Conservation (phyloP, 2,113 vertebrate genomes). For the Coturnix japonica region DNA sequence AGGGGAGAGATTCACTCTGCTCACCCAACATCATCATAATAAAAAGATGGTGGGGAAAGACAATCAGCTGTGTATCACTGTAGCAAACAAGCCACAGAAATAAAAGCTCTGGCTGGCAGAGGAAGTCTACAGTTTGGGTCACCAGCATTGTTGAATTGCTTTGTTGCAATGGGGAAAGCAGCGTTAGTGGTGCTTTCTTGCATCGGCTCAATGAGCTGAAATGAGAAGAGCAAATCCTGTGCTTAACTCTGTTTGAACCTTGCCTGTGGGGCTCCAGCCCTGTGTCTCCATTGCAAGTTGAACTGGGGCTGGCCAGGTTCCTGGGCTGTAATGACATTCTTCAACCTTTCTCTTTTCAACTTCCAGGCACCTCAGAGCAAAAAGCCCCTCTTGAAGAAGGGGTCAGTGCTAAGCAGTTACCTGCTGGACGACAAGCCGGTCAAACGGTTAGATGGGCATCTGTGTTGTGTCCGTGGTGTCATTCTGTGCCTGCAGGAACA, state of each 20-base stretch:
- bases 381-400: conserved; percentile 79
- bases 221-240: not conserved
- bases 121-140: not conserved
- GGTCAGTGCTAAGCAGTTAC: conserved; percentile 83
- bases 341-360: conserved; percentile 53
- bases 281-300: accelerated
- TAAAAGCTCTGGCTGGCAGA: not conserved
- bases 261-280: not conserved
- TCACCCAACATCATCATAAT: not conserved
- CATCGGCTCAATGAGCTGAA: not conserved
- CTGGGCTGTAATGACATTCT: not conserved
- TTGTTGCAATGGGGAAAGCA: not conserved
- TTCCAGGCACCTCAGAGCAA: conserved; percentile 76
- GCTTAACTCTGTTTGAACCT: not conserved
- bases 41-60: not conserved
- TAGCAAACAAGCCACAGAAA: not conserved
- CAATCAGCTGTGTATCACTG: not conserved
- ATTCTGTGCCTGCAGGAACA: not conserved
- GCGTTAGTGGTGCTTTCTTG: not conserved
- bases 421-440: conserved; percentile 74
- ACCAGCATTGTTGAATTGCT: not conserved
- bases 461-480: conserved; percentile 37
- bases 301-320: not conserved
- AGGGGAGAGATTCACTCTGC: not conserved
- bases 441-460: conserved; percentile 79